Base-by-base conservation (phyloP, 2,113 vertebrate genomes). In the Podarcis cretensis region DNA sequence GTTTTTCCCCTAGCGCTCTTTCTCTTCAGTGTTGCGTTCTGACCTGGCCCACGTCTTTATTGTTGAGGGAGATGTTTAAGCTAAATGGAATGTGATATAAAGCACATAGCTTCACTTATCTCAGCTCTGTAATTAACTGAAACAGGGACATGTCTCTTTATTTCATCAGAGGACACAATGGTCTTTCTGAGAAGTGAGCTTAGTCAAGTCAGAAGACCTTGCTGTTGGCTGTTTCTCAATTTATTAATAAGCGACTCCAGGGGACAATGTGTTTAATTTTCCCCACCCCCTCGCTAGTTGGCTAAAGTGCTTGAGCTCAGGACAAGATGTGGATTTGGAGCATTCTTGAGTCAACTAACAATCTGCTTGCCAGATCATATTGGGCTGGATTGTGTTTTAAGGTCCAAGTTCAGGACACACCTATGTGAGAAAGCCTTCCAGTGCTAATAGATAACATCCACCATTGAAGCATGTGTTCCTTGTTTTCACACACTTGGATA, bases 101-200 rank as follows among this genome's bases (percentile, higher is more conserved):
- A 32, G 43, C 18, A 7, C 48, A 30, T 23, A 86, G 40, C 2
- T 43, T 77, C 13, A 35, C 9, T 85, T 92, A 76, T 81, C 85
- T 23, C 20, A 68, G 76, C 91, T 6, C 77, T 84, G 10, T 87
- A 92, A 54, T 87, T 48, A 85, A 86, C 35, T 87, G 87, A 91
- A 91, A 69, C n/a, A 32, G 27, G 4, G n/a, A 13, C 65, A 87
- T 74, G 65, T 69, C 16, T 80, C 20, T 85, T 88, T 20, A 86
- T 27, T 66, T 80, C 63, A 90, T 14, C 30, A 0, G 0, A 91
- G 6, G 54, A 48, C 5, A 87, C 20, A 83, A 65, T 30, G 71
- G 40, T 54, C 59, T 85, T 77, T 92, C 83, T 81, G 37, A 84
- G 74, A 92, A 86, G 48, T 86, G 25, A 66, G 16, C 2, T 79